phyloP scores from a whole-genome alignment of 2,888 invertebrate genomes.

The Meganola albula region DNA sequence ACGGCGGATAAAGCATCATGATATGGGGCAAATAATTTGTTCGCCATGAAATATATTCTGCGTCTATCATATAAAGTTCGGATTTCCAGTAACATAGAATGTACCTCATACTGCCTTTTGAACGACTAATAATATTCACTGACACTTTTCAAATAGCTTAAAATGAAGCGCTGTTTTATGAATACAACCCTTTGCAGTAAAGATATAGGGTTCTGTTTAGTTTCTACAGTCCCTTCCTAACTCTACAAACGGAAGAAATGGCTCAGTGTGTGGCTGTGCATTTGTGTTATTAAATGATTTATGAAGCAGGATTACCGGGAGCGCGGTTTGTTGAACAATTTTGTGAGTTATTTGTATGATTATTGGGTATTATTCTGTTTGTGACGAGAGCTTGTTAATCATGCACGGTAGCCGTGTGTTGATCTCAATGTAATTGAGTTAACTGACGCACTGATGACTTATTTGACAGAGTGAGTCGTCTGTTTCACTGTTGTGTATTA shows the following conservation, averaged over 20 bases:
- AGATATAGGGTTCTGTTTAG: constrained; percentile 30
- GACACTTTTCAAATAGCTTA: constrained; percentile 45
- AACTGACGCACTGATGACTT: constrained; percentile 75
- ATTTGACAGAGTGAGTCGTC: constrained; percentile 71
- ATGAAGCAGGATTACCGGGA: constrained; percentile 68
- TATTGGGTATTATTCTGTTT: constrained; percentile 43
- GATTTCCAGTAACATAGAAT: constrained; percentile 30
- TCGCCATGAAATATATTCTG: constrained; percentile 34
- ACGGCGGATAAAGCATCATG: constrained; percentile 54
- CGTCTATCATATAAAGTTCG: constrained; percentile 25
- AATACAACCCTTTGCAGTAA: constrained; percentile 20
- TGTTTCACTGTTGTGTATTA: constrained; percentile 56
- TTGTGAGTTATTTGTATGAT: constrained; percentile 42
- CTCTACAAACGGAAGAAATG: constrained; percentile 66
- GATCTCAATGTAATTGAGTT: constrained; percentile 75
- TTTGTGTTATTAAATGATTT: constrained; percentile 78
- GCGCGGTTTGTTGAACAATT: constrained; percentile 39
- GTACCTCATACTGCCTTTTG: constrained; percentile 46
- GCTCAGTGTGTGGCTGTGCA: constrained; percentile 74
- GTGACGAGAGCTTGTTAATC: constrained; percentile 47
- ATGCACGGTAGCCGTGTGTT: constrained; percentile 73
- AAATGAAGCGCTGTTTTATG: constrained; percentile 21
- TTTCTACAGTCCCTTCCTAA: too few relatives aligned
- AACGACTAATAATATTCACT: constrained; percentile 30
- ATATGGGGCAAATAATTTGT: constrained; percentile 27